These are phyloP conservation scores for Buathra laborator DNA, from an alignment of 2,888 invertebrate genomes.

Conservation along the genomic window DNA sequence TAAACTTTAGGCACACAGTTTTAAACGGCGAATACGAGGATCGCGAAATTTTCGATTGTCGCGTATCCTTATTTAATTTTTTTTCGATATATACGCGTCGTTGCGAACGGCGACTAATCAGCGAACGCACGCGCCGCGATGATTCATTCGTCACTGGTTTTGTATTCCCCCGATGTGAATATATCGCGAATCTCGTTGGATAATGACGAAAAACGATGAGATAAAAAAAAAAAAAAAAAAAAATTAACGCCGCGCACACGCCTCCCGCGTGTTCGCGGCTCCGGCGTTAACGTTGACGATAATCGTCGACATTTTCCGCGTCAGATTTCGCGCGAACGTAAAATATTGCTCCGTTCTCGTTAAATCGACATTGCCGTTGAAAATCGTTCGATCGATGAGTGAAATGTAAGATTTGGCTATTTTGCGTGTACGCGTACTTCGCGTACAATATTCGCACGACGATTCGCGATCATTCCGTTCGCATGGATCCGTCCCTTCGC, in stretches of 20 bases:
- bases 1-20: constrained; percentile 1
- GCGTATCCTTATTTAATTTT: constrained; percentile 11
- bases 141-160: constrained; percentile 30
- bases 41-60: constrained; percentile 10
- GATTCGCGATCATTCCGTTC: constrained; percentile 28
- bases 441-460: constrained; percentile 41
- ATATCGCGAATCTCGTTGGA: constrained; percentile 42
- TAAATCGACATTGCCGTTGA: no score
- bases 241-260: constrained; percentile 25
- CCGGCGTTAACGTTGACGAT: not conserved
- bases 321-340: no score
- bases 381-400: not conserved
- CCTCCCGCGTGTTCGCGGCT: constrained; percentile 40
- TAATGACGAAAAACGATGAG: constrained; percentile 14
- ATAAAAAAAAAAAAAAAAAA: not conserved
- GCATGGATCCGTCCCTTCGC: not conserved
- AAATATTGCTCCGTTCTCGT: not conserved
- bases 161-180: constrained; percentile 20
- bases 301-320: not conserved
- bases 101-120: constrained; percentile 47
- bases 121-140: constrained; percentile 33
- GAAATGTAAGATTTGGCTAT: not conserved
- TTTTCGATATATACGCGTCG: constrained; percentile 1
- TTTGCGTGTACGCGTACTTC: not conserved
- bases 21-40: not conserved